Evolutionary conservation across 2,797 vertebrate genomes (phyloP), one percentile per base, ranked within the genome.

Genomic region (Squalus acanthias): DNA sequence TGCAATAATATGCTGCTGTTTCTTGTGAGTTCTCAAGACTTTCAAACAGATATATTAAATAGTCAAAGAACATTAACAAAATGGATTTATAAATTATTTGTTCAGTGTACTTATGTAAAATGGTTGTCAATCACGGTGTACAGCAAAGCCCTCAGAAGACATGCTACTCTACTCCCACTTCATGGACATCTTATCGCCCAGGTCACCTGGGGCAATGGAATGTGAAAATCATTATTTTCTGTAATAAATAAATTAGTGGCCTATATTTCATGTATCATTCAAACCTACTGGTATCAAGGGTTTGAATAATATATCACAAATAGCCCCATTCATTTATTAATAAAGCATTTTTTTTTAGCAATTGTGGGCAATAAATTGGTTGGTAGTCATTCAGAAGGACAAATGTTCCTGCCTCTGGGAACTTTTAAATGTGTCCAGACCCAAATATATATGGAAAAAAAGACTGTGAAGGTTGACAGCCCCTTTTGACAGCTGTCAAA

Each of bases 181-280:
- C 97, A 98, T 98, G 98, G 98, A 97, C 97, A 97, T 97, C 97
- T 97, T 97, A 97, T 97, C 97, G 97, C 96, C 97, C 97, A 97
- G 98, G 97, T 98, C 97, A 97, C 96, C 97, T 96, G 97, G 97
- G 97, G 97, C 97, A 98, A 97, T 96, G 96, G 96, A 97, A 96
- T 0, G 96, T 96, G 96, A 97, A 98, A 98, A 98, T 98, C 97
- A 98, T 98, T 98, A 98, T 98, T 98, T 98, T 98, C 96, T 97
- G 97, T 98, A 98, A 98, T 98, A 98, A 98, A 98, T 98, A 98
- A 98, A 98, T 98, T 98, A 98, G 97, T 98, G 97, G 97, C 97
- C 97, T 98, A 97, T 98, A 98, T 98, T 98, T 98, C 98, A 98
- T 97, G 97, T 97, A 98, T 98, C 97, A 97, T 97, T 98, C 97